Evolutionary conservation across 2,888 invertebrate genomes (phyloP), one percentile per base, ranked within the genome.

Genomic region (Xanthia icteritia): DNA sequence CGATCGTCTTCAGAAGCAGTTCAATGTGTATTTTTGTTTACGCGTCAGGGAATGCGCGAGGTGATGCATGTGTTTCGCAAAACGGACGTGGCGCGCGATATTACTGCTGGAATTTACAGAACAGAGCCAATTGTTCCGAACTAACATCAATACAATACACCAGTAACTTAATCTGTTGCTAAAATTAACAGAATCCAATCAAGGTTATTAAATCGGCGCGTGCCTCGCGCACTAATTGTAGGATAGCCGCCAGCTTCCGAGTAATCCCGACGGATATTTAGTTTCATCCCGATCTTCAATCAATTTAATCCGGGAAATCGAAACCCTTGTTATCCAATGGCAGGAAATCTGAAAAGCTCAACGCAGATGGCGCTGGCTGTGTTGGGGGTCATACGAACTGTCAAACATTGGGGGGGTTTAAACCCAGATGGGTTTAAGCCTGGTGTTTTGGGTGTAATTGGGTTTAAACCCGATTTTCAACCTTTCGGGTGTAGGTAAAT

Each of bases 11-110:
- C 75, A 73, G 88, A 76, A 86, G 65, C 83, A 69, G 83, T 88
- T 87, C 87, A 84, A 87, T 82, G 91, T 91, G 88, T 94, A 94
- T 93, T 94, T 94, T 91, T 94, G 94, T 94, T 94, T 93, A 92
- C 86, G 79, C 83, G 86, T 78, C 81, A 84, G 89, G 91, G 93
- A 92, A 92, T 92, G 91, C 88, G 85, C 88, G 88, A 81, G 84
- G 87, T 94, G 94, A 94, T 93, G 94, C 93, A 94, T 86, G 66
- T 83, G 84, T 80, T 93, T 93, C 92, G 91, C 92, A 86, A 90
- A 92, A 92, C 89, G 82, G 85, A 86, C 84, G 83, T 75, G 70
- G 72, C 85, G 79, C 81, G 80, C 83, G 76, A 56, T 79, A 65
- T 73, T 79, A 63, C 78, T 80, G 67, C 86, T 86, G 77, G 67